phyloP scores from a whole-genome alignment of 2,797 vertebrate species.

The Pantherophis alleghaniensis region DNA sequence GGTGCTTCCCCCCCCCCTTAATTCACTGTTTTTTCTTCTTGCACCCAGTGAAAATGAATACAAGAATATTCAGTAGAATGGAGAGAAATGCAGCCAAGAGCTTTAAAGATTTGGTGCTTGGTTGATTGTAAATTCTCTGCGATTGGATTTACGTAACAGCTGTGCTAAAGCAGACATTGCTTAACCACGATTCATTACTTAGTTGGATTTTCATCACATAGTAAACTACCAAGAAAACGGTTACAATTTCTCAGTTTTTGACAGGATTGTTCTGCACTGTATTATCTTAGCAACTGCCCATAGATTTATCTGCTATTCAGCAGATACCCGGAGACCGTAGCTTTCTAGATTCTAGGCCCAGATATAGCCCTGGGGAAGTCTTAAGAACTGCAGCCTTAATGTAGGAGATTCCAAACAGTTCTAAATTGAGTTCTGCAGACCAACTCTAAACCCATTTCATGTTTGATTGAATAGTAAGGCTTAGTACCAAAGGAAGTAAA shows the following conservation, averaged over 20 bases:
- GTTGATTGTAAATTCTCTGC: not conserved
- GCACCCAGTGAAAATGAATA: not conserved
- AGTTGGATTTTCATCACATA: not conserved
- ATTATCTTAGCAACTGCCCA: too few relatives aligned
- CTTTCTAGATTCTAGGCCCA: not conserved
- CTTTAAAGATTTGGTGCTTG: fast-evolving
- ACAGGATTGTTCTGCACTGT: fast-evolving
- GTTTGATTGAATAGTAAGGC: not conserved
- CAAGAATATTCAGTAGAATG: fast-evolving
- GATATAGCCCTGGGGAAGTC: not conserved
- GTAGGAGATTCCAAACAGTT: not conserved
- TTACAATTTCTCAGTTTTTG: fast-evolving
- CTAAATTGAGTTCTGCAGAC: not conserved
- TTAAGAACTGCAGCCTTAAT: not conserved
- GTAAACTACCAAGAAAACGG: not conserved
- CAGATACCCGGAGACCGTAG: not conserved
- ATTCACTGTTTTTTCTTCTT: not conserved
- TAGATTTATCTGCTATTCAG: not conserved
- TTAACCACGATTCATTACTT: not conserved
- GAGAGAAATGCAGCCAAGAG: fast-evolving
- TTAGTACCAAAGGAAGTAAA: not conserved
- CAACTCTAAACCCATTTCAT: not conserved
- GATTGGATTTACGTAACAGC: not conserved
- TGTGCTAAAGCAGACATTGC: not conserved
- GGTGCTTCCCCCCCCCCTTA: fast-evolving